Conservation (phyloP, 2,113 vertebrate genomes). For the Syrmaticus mikado region DNA sequence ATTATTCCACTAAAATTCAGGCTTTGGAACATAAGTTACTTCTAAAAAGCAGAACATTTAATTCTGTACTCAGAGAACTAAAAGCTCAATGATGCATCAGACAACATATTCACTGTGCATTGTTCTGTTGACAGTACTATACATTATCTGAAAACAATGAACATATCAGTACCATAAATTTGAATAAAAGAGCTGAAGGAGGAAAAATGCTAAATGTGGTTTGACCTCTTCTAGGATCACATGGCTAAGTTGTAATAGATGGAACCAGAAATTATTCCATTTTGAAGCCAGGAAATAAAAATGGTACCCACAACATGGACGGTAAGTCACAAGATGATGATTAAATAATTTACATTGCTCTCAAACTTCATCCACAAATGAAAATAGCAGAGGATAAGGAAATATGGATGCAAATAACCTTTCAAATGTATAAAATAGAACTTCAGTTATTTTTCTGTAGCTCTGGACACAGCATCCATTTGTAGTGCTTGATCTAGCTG, state of each 20-base stretch:
- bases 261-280: slow-evolving; percentile 22
- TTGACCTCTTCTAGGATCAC: slow-evolving; percentile 58
- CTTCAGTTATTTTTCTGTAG: not conserved
- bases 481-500: not conserved
- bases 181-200: slow-evolving; percentile 61
- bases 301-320: slow-evolving; percentile 25
- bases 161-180: slow-evolving; percentile 46
- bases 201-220: slow-evolving; percentile 62
- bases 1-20: not conserved
- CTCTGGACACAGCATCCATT: not conserved
- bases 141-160: slow-evolving; percentile 66
- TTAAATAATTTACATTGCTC: slow-evolving; percentile 22
- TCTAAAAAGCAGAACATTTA: slow-evolving; percentile 3
- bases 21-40: not conserved
- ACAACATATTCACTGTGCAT: slow-evolving; percentile 66
- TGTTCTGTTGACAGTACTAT: slow-evolving; percentile 48
- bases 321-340: slow-evolving; percentile 49
- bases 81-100: slow-evolving; percentile 19
- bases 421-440: not conserved
- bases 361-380: slow-evolving; percentile 42
- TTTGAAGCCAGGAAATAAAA: slow-evolving; percentile 47
- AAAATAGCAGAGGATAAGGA: slow-evolving; percentile 1
- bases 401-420: not conserved
- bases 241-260: slow-evolving; percentile 4
- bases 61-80: slow-evolving; percentile 13